A percentile compares a stretch with the other conserved stretches of the same genome.
These are phyloP conservation scores for Amblyteles armatorius DNA, from an alignment of 2,888 invertebrate genomes.

Conservation along the genomic window DNA sequence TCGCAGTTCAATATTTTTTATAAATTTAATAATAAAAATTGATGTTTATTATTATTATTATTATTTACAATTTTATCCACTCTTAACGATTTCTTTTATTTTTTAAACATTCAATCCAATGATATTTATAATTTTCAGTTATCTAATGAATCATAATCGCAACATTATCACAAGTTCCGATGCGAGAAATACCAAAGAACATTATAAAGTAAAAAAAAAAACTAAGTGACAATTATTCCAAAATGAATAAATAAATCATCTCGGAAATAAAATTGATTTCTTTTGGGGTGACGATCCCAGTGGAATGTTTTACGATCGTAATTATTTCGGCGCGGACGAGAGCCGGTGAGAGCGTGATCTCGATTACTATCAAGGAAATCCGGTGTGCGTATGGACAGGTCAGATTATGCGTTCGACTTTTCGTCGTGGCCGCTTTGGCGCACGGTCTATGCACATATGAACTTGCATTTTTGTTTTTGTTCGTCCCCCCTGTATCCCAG, in stretches of 20 bases:
- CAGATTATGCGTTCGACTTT: constrained; percentile 45
- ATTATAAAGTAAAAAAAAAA: neutral
- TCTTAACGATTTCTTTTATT: neutral
- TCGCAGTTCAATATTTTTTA: neutral
- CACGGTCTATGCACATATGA: constrained; percentile 57
- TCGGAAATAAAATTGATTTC: neutral
- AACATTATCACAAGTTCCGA: neutral
- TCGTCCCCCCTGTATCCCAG: constrained; percentile 28
- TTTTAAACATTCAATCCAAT: neutral
- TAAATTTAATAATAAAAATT: neutral
- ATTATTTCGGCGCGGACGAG: neutral
- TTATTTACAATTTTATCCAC: too few species aligned
- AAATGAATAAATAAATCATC: too few species aligned
- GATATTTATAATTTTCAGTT: neutral
- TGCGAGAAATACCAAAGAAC: too few species aligned
- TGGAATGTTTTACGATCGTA: neutral
- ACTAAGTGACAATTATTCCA: too few species aligned
- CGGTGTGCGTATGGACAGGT: constrained; percentile 37
- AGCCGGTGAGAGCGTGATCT: constrained; percentile 1
- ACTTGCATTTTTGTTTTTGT: constrained; percentile 56
- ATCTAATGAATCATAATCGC: neutral
- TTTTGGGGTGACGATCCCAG: neutral
- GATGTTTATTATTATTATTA: too few species aligned
- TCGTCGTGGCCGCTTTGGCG: constrained; percentile 27
- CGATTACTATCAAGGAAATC: constrained; percentile 39